Base-by-base conservation (phyloP, 2,888 invertebrate species). In the Pristionchus japonicus region DNA sequence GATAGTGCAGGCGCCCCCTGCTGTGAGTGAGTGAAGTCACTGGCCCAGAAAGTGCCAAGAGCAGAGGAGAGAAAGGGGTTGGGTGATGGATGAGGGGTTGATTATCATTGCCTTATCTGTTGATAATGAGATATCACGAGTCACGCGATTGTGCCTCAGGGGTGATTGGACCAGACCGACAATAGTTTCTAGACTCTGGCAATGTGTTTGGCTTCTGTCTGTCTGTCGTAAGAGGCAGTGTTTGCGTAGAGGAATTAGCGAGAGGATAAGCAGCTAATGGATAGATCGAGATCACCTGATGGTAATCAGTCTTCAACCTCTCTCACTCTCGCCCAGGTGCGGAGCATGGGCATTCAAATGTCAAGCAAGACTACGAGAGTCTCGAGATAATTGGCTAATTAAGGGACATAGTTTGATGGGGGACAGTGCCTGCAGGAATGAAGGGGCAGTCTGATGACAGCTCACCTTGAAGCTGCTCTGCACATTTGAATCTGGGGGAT, bases 341-440 rank as follows among this genome's bases (percentile, higher is more conserved):
- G 3, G 49, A 49, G 34, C 34, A 31, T 80, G 80, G 47, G n/a
- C 49, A 52, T 83, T 83, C 52, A 83, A 83, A 52, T 83, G 52
- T 83, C 82, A 43, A n/a, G 37, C 37, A 31, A 31, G n/a, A n/a
- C 20, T 23, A 40, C 82, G 31, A 27, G 52, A 83, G 52, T 49
- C 49, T 31, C 43, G 52, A 37, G 82, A 83, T 83, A 83, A 83
- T 83, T 83, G 82, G 82, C 49, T 83, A 83, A 83, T 83, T 83
- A 83, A 6, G 37, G 52, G 80, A 1, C 74, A 74, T 43, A 43
- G 77, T 43, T 77, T 43, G 77, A 77, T 67, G 3, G 31, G 40
- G 40, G 13, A 15, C 43, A 40, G 77, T 15, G 67, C 43, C 77
- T 34, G 13, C 9, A 27, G 77, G 43, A 77, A 27, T n/a, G 77